Base-by-base conservation (phyloP, 2,888 invertebrate species). In the Mechanitis messenoides region DNA sequence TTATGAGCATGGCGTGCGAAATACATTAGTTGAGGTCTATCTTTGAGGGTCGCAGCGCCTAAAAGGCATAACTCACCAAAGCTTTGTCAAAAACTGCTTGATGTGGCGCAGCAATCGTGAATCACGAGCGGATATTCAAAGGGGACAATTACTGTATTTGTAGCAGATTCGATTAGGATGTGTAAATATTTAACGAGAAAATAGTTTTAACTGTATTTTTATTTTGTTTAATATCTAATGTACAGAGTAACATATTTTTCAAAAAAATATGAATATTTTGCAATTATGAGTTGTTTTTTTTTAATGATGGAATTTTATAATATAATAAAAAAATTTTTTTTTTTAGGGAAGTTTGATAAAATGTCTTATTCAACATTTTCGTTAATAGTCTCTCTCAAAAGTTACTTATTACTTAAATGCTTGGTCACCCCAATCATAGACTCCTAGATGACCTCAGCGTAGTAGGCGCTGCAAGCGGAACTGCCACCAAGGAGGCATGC, bases 31-130 rank as follows among this genome's bases (percentile, higher is more conserved):
- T 50, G 28, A 31, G 50, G 50, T 75, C 72, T 66, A 72, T 68
- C 67, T 70, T 69, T 69, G 75, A 75, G 80, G 80, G 81, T 85
- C 85, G 74, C 74, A 77, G 75, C 67, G 74, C 70, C 69, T 80
- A 81, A 82, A 72, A 75, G 71, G 75, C 86, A 84, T 85, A 86
- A 74, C 84, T 83, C 86, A 86, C 88, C 87, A 83, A 83, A 81
- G 81, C 74, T 84, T 84, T 78, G 78, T 79, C 87, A 87, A 88
- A 88, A 85, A 77, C 71, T 68, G 77, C 81, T 81, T 79, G 80
- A 78, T 80, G 77, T 71, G 70, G 64, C 70, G 66, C 67, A 58
- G 66, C 64, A 84, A 89, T 87, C 69, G 78, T 67, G 57, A 73
- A 74, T 84, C 89, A 88, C 89, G 87, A 84, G 70, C 69, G 73